Percentiles rank a stretch among this genome's conserved stretches.
Conservation (phyloP, 2,888 invertebrate species). For the Spodoptera exigua region DNA sequence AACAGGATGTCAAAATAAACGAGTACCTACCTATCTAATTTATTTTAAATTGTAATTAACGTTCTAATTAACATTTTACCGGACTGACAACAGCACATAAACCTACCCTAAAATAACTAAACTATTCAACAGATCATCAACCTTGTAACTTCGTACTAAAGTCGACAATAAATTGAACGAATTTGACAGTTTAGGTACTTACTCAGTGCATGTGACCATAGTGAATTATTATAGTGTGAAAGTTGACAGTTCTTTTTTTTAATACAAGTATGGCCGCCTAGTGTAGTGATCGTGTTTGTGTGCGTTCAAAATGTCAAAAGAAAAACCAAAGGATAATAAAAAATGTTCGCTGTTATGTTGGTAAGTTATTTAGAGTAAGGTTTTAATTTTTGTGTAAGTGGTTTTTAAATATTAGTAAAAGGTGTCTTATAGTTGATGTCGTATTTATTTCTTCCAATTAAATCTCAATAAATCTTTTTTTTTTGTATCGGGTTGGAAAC, state of each 20-base stretch:
- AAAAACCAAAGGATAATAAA: constrained; percentile 56
- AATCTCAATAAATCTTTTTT: too few relatives aligned
- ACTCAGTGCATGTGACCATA: neutral
- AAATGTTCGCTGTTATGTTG: constrained; percentile 72
- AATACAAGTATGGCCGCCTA: neutral
- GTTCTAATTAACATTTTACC: constrained; percentile 12
- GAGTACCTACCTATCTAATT: constrained; percentile 22
- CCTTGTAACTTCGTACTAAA: too few relatives aligned
- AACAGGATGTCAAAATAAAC: too few relatives aligned
- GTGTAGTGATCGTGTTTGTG: constrained; percentile 11
- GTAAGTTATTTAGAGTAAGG: constrained; percentile 61
- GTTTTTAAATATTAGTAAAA: too few relatives aligned
- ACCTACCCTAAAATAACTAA: constrained; percentile 22
- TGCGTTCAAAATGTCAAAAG: constrained; percentile 65
- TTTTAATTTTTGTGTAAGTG: too few relatives aligned
- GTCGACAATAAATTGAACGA: too few relatives aligned
- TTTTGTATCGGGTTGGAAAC: too few relatives aligned
- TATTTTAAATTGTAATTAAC: constrained; percentile 20
- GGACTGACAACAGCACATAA: constrained; percentile 14
- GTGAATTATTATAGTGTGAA: constrained; percentile 15
- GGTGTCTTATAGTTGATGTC: too few relatives aligned
- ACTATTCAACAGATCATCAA: neutral
- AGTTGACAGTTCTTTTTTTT: constrained; percentile 20
- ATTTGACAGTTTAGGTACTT: too few relatives aligned
- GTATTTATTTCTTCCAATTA: too few relatives aligned